These are phyloP conservation scores for Stenurella melanura DNA, from an alignment of 2,888 invertebrate species.

Conservation along the genomic window DNA sequence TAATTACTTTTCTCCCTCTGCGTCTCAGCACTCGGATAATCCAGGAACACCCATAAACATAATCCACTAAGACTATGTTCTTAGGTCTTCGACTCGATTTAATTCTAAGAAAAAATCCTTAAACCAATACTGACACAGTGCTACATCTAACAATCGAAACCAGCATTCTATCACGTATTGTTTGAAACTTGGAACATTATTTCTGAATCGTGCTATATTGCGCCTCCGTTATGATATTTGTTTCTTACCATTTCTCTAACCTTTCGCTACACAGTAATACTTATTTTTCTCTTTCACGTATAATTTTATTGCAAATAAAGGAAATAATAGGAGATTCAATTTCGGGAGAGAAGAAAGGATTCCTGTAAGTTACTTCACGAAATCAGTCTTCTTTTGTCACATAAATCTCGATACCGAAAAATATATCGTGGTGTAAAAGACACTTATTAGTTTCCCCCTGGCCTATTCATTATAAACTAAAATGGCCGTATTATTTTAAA, in stretches of 20 bases:
- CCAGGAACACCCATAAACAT: slow-evolving; percentile 1
- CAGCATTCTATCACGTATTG: background rate
- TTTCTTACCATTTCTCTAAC: background rate
- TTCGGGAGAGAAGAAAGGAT: background rate
- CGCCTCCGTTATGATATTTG: background rate
- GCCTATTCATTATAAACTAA: too few relatives aligned
- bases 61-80: background rate
- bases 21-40: background rate
- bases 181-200: slow-evolving; percentile 4
- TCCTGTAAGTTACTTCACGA: background rate
- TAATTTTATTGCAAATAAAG: slow-evolving; percentile 5
- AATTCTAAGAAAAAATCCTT: slow-evolving; percentile 4
- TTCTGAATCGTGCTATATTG: slow-evolving; percentile 7
- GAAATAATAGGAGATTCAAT: slow-evolving; percentile 2
- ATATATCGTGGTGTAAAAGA: too few relatives aligned
- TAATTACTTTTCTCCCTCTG: background rate
- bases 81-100: background rate
- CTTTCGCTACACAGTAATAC: slow-evolving; percentile 3
- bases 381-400: background rate
- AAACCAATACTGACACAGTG: background rate
- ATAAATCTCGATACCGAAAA: too few relatives aligned
- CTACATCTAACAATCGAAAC: slow-evolving; percentile 2
- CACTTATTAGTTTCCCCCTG: too few relatives aligned
- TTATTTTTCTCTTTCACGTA: slow-evolving; percentile 6
- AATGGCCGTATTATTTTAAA: too few relatives aligned